phyloP scores from a whole-genome alignment of 92 coral and sea anemone species.

The Epizoanthus rinbou region DNA sequence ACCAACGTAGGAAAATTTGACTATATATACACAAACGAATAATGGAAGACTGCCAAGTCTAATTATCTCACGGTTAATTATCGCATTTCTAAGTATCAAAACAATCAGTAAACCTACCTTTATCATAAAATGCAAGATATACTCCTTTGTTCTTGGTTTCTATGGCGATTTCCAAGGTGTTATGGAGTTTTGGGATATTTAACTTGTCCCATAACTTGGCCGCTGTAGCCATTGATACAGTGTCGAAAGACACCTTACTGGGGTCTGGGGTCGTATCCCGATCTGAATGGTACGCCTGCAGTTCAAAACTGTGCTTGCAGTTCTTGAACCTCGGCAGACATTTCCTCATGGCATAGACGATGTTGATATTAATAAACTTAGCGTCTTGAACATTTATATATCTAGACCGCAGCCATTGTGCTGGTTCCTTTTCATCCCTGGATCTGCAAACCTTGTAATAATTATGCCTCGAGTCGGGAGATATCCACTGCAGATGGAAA shows the following conservation, averaged over 20 bases:
- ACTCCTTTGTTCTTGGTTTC: conserved; percentile 45
- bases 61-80: background rate
- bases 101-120: conserved; percentile 19
- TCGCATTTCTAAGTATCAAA: background rate
- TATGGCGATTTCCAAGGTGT: conserved; percentile 42
- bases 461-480: background rate
- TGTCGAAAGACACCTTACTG: background rate
- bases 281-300: conserved; percentile 55
- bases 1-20: too few species aligned
- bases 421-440: conserved; percentile 22
- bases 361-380: conserved; percentile 49
- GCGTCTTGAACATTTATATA: conserved; percentile 64
- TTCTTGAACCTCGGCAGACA: conserved; percentile 15
- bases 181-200: background rate
- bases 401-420: conserved; percentile 67
- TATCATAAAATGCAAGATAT: conserved; percentile 69
- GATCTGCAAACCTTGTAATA: conserved; percentile 50
- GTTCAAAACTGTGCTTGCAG: conserved; percentile 57
- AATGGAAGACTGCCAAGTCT: too few species aligned
- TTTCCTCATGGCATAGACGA: conserved; percentile 45
- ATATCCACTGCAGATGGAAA: conserved; percentile 40
- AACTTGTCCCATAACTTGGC: background rate
- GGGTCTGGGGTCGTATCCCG: conserved; percentile 52
- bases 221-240: conserved; percentile 32
- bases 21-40: background rate